Evolutionary conservation across 2,888 invertebrate genomes (phyloP).

Genomic region (Epicampocera succincta): DNA sequence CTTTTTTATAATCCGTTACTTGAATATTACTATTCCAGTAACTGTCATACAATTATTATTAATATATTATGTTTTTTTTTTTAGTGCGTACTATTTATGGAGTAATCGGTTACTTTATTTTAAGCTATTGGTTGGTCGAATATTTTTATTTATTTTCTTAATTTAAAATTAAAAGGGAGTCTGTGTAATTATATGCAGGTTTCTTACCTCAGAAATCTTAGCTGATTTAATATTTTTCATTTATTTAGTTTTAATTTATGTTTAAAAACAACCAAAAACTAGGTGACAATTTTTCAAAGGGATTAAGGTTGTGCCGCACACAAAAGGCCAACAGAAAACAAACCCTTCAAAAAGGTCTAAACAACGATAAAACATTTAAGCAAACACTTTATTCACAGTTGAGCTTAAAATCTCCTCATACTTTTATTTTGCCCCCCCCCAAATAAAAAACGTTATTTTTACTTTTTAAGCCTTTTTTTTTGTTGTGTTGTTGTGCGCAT

Average conservation of each 20-base stretch:
- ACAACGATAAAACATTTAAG: conserved; percentile 46
- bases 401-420: conserved; percentile 25
- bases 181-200: too few species aligned
- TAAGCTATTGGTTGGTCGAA: too few species aligned
- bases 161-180: too few species aligned
- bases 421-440: neutral
- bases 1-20: too few species aligned
- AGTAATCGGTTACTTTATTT: too few species aligned
- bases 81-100: too few species aligned
- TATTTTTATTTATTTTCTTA: too few species aligned
- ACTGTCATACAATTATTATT: too few species aligned
- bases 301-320: conserved; percentile 53
- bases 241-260: neutral
- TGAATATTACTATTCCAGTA: too few species aligned
- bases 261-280: conserved; percentile 3
- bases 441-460: conserved; percentile 28
- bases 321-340: conserved; percentile 21
- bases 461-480: conserved; percentile 35
- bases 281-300: conserved; percentile 67
- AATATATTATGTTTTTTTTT: too few species aligned
- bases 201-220: conserved; percentile 36
- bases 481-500: neutral
- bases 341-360: conserved; percentile 49
- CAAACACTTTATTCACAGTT: conserved; percentile 23
- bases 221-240: conserved; percentile 38